Conservation (phyloP, 2,113 vertebrate genomes). For the Semnornis frantzii region DNA sequence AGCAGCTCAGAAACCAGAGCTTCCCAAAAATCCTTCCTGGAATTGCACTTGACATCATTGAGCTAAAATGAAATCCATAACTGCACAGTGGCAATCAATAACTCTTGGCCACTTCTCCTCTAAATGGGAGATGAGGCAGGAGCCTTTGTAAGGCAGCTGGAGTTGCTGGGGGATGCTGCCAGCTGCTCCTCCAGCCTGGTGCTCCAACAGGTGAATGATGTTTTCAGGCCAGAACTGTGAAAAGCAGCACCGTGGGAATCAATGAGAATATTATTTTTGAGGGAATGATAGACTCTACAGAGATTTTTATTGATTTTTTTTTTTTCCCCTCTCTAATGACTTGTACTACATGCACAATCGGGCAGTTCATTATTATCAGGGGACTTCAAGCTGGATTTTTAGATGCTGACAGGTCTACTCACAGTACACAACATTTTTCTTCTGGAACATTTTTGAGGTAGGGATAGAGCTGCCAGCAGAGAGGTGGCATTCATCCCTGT, state of each 20-base stretch:
- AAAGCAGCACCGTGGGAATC: constrained; percentile 31
- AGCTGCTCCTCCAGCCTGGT: constrained; percentile 9
- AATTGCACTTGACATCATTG: not conserved
- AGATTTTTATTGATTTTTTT: constrained; percentile 47
- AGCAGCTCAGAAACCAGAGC: not conserved
- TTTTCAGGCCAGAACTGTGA: not conserved
- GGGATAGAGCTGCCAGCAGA: not conserved
- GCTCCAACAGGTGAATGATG: constrained; percentile 46
- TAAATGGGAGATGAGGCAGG: not conserved
- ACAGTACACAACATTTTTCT: not conserved
- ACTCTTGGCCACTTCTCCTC: not conserved
- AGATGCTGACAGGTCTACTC: constrained; percentile 1
- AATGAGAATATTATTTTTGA: constrained; percentile 63
- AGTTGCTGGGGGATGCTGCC: not conserved
- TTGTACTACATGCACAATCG: constrained; percentile 55
- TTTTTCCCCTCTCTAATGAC: constrained; percentile 44
- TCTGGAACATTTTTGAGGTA: not conserved
- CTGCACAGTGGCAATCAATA: not conserved
- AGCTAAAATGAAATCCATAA: not conserved
- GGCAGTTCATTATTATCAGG: constrained; percentile 52
- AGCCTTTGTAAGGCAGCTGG: not conserved
- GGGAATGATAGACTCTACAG: constrained; percentile 14
- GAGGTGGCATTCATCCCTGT: not conserved
- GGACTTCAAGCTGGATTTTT: constrained; percentile 23
- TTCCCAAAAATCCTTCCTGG: not conserved